Conservation (phyloP, 2,113 vertebrate genomes). For the Xiphophorus hellerii region DNA sequence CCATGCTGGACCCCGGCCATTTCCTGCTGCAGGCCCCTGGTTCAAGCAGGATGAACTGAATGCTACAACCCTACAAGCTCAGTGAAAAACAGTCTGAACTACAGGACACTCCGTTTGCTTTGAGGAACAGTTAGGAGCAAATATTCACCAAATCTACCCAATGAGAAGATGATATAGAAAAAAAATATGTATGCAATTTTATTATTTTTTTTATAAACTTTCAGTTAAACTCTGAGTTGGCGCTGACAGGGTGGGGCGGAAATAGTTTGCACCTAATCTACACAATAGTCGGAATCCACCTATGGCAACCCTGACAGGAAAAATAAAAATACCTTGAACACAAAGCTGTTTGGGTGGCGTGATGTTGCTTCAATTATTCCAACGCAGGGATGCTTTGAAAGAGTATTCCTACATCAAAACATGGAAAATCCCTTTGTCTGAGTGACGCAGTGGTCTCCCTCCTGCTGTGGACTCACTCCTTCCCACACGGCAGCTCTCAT, state of each 20-base stretch:
- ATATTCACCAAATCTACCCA: conserved; percentile 2
- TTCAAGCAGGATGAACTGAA: conserved; percentile 3
- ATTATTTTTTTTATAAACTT: neutral
- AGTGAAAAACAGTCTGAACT: conserved; percentile 3
- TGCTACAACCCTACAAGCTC: conserved; percentile 19
- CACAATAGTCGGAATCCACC: conserved; percentile 31
- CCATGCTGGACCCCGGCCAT: conserved; percentile 32
- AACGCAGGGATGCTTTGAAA: conserved; percentile 33
- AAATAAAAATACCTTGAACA: neutral
- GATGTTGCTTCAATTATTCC: neutral
- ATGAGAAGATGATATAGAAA: neutral
- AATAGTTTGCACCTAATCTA: conserved; percentile 8
- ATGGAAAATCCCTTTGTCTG: conserved; percentile 66
- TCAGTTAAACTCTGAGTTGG: neutral
- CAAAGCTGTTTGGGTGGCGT: neutral
- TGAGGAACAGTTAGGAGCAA: conserved; percentile 22
- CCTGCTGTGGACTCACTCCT: conserved; percentile 53
- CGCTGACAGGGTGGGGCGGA: conserved; percentile 1
- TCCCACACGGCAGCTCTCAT: conserved; percentile 61
- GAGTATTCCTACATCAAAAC: conserved; percentile 55
- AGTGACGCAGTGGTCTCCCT: conserved; percentile 60
- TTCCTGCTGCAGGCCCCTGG: conserved; percentile 12
- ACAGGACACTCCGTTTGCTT: neutral
- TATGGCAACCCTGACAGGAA: conserved; percentile 17
- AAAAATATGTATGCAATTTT: too few species aligned